These are phyloP conservation scores for Erebia palarica DNA, from an alignment of 2,888 invertebrate species.

Conservation along the genomic window DNA sequence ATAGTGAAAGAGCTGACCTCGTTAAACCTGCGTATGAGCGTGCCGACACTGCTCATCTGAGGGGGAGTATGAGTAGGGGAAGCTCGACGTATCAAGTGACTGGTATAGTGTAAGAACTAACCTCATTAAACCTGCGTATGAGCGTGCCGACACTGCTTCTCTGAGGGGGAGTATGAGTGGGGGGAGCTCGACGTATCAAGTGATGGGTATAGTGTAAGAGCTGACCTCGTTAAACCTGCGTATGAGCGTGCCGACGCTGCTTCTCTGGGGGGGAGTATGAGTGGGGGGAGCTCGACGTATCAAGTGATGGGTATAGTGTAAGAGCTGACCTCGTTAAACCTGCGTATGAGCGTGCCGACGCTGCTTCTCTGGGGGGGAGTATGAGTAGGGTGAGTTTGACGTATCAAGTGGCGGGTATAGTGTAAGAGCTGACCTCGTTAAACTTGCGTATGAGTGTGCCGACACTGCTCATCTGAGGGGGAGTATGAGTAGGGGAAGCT, in stretches of 20 bases:
- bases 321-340: constrained; percentile 92
- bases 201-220: constrained; percentile 40
- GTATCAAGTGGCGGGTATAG: constrained; percentile 64
- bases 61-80: constrained; percentile 67
- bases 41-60: constrained; percentile 85
- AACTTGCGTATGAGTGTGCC: constrained; percentile 92
- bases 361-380: constrained; percentile 74
- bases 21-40: constrained; percentile 93
- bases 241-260: constrained; percentile 90
- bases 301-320: constrained; percentile 58
- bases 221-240: constrained; percentile 94
- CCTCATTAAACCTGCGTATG: constrained; percentile 95
- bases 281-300: constrained; percentile 72
- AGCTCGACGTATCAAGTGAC: constrained; percentile 73
- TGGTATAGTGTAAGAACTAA: constrained; percentile 58
- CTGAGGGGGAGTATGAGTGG: constrained; percentile 61
- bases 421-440: constrained; percentile 87
- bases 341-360: constrained; percentile 91
- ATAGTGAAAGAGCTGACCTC: constrained; percentile 83
- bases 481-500: constrained; percentile 67
- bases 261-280: constrained; percentile 61
- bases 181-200: constrained; percentile 74
- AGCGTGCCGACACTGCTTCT: constrained; percentile 88
- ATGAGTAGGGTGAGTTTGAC: constrained; percentile 70
- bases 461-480: constrained; percentile 82